Base-by-base conservation (phyloP, 2,113 vertebrate species). In the Cromileptes altivelis region DNA sequence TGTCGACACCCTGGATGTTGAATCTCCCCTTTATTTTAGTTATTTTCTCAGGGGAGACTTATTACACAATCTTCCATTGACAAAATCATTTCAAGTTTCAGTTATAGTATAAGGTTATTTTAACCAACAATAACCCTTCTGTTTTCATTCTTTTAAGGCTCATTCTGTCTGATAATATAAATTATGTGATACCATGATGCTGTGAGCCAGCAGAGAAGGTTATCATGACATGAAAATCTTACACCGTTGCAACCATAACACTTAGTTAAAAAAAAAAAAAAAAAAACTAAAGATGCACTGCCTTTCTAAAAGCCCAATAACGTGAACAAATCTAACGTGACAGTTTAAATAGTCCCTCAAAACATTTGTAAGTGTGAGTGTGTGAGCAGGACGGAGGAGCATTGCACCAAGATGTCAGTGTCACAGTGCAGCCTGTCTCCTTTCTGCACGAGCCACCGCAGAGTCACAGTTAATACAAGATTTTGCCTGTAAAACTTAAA, bases 401-500 rank as follows among this genome's bases (percentile, higher is more conserved):
- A 87, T 89, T 91, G 91, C 90, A 92, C 88, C 89, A 90, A 93
- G 88, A 93, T 91, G 93, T 91, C 94, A 95, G 95, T 95, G 94
- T 94, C 95, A 95, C 95, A 95, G 95, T 94, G 94, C 92, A 92
- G 94, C 93, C 92, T 85, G 79, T 90, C 93, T 93, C 92, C 92
- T 82, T 95, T 94, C 95, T 94, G 94, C 95, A 95, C 94, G 94
- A 94, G 88, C 90, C 80, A 93, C 94, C 94, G 94, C 94, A 95
- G 94, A 95, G 94, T 94, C 93, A 94, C 92, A 93, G 88, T 55
- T 70, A 93, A 91, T 88, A 91, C 84, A 90, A 90, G 88, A 93
- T 93, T 89, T 86, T 85, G 90, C 42, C 57, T 18, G 68, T 85
- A 64, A 88, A 90, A 84, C 45, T 11, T 11, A 85, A 89, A 90